A percentile compares a stretch with the other conserved stretches of the same genome.
Evolutionary conservation across 2,888 invertebrate genomes (phyloP).

Genomic region (Tachystola acroxantha): DNA sequence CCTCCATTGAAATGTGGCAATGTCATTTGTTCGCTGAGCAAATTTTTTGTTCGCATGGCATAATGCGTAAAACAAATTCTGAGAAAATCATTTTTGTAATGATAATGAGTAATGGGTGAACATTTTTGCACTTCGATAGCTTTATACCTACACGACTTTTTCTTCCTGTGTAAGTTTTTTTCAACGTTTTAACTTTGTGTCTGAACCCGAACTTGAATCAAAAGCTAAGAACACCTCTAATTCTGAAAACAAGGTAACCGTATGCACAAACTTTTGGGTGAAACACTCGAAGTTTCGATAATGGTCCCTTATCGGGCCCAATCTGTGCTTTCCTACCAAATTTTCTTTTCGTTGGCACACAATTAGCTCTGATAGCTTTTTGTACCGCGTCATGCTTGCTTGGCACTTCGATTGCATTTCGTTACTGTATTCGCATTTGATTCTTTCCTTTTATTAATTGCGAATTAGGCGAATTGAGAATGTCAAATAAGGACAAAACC

Average conservation of each 20-base stretch:
- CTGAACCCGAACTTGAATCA: no score
- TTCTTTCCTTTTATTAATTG: neutral
- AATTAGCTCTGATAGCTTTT: constrained; percentile 72
- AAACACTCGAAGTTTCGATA: constrained; percentile 58
- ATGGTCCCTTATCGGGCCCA: constrained; percentile 58
- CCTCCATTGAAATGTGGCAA: no score
- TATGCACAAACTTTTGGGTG: constrained; percentile 50
- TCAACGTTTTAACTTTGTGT: no score
- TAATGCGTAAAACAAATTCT: no score
- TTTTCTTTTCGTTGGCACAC: constrained; percentile 68
- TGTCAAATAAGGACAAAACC: neutral
- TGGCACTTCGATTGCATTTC: constrained; percentile 3
- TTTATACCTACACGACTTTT: no score
- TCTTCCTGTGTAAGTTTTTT: no score
- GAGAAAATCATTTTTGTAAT: no score
- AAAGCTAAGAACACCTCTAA: no score
- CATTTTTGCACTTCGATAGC: no score
- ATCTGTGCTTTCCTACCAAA: constrained; percentile 57
- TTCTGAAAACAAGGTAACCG: constrained; percentile 12
- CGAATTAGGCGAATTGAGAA: neutral
- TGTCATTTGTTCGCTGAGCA: no score
- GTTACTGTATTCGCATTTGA: neutral
- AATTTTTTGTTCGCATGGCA: no score
- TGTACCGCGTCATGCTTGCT: constrained; percentile 51
- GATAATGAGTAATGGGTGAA: no score